These are phyloP conservation scores for Scalopus aquaticus DNA, from an alignment of 2,113 vertebrate species.

Conservation along the genomic window DNA sequence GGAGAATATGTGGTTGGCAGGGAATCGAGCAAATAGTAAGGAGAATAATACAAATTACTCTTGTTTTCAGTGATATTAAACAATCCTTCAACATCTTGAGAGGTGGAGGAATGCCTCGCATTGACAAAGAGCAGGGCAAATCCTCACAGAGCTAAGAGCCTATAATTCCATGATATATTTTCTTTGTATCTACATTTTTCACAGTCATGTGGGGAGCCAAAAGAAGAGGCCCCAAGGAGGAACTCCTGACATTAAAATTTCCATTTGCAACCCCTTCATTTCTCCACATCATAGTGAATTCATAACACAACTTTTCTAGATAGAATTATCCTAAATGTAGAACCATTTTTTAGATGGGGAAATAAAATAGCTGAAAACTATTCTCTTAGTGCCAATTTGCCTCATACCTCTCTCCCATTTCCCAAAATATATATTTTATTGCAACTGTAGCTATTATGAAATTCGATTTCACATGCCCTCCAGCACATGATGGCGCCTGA, in stretches of 20 bases:
- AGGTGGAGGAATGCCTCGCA: background rate
- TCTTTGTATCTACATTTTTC: background rate
- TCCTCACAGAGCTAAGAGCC: background rate
- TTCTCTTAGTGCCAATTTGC: background rate
- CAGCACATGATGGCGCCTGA: background rate
- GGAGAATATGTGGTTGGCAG: background rate
- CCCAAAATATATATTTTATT: background rate
- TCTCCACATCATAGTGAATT: background rate
- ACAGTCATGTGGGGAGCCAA: background rate
- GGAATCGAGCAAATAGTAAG: background rate
- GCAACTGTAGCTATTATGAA: background rate
- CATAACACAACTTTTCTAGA: background rate
- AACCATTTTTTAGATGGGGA: background rate
- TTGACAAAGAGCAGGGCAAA: background rate
- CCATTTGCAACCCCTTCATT: background rate
- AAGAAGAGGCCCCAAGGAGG: background rate
- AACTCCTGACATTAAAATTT: background rate
- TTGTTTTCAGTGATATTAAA: slow-evolving; percentile 3
- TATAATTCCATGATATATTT: background rate
- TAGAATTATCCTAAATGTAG: slow-evolving; percentile 20
- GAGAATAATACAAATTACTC: background rate
- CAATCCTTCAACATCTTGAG: background rate
- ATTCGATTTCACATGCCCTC: background rate
- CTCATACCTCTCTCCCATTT: background rate
- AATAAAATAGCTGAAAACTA: slow-evolving; percentile 11